Evolutionary conservation across 2,797 vertebrate genomes (phyloP).

Genomic region (Eulemur albifrons): DNA sequence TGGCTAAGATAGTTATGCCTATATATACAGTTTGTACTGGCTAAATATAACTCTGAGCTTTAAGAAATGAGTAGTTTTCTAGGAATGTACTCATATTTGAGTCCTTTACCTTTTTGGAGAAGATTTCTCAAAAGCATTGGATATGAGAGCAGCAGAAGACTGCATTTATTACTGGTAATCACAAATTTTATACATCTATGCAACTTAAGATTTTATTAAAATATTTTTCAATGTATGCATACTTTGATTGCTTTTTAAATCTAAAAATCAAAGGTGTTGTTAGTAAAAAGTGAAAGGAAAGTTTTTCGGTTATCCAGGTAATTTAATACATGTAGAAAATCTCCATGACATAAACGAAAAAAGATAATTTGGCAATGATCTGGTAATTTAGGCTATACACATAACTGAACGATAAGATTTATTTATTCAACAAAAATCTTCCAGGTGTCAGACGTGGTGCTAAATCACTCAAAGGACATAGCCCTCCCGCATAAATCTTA

Average conservation of each 20-base stretch:
- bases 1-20: not conserved
- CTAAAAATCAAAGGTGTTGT: not conserved
- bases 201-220: not conserved
- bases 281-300: conserved; percentile 43
- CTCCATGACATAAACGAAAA: not conserved
- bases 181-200: not conserved
- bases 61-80: not conserved
- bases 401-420: not conserved
- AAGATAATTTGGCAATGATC: not conserved
- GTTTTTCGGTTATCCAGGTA: not conserved
- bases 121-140: not conserved
- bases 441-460: not conserved
- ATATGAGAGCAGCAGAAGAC: not conserved
- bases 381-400: not conserved
- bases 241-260: not conserved
- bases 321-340: not conserved
- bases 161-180: not conserved
- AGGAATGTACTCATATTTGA: not conserved
- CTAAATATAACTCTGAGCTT: not conserved
- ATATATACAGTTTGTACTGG: not conserved
- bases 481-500: not conserved
- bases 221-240: not conserved
- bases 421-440: not conserved
- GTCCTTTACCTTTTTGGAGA: not conserved
- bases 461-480: not conserved